phyloP scores from a whole-genome alignment of 2,113 vertebrate species.

The Oryzias curvinotus region DNA sequence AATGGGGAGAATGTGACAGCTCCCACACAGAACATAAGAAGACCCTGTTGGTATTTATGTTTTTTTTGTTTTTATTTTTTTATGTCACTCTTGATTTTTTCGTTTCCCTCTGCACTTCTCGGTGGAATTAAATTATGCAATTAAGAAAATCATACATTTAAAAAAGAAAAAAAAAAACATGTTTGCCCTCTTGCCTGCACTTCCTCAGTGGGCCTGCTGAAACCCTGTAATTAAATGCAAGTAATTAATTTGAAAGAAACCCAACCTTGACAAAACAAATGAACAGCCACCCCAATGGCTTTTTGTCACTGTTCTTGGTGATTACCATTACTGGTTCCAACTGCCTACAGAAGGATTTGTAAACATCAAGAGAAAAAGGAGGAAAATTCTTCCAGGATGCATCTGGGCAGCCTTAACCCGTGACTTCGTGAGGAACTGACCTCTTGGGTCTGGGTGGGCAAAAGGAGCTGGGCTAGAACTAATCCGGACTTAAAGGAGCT shows the following conservation, averaged over 20 bases:
- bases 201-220: slow-evolving; percentile 33
- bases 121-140: slow-evolving; percentile 35
- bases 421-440: slow-evolving; percentile 52
- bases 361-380: slow-evolving; percentile 28
- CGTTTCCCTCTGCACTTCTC: slow-evolving; percentile 27
- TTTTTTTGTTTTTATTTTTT: too few relatives aligned
- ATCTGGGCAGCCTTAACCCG: slow-evolving; percentile 36
- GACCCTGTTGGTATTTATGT: slow-evolving; percentile 28
- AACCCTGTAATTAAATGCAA: slow-evolving; percentile 56
- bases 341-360: slow-evolving; percentile 47
- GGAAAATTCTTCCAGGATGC: slow-evolving; percentile 18
- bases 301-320: slow-evolving; percentile 29
- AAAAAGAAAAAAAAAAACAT: slow-evolving; percentile 3
- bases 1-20: slow-evolving; percentile 26
- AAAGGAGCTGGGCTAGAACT: slow-evolving; percentile 57
- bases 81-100: slow-evolving; percentile 29
- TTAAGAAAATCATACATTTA: slow-evolving; percentile 21
- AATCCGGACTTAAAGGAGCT: slow-evolving; percentile 58
- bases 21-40: slow-evolving; percentile 21
- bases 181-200: slow-evolving; percentile 21
- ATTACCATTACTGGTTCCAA: slow-evolving; percentile 32
- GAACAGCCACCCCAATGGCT: slow-evolving; percentile 25
- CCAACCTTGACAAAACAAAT: slow-evolving; percentile 32
- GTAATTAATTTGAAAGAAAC: slow-evolving; percentile 55
- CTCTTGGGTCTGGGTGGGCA: slow-evolving; percentile 27